Evolutionary conservation across 1,140 invertebrate species (phyloP), one percentile per base, ranked within the genome.

Genomic region (Anadara kagoshimensis): DNA sequence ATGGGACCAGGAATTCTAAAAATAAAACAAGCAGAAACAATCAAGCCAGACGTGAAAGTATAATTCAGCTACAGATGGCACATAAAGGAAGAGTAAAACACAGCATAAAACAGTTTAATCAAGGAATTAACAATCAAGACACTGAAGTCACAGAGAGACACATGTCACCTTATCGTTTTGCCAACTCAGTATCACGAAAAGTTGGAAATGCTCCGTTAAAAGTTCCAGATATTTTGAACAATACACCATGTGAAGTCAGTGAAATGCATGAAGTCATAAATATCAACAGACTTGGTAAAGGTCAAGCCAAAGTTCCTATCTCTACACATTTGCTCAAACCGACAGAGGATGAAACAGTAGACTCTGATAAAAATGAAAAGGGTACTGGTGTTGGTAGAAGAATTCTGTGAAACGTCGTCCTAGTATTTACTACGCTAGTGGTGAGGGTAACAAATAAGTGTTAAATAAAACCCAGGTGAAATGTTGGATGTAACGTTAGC

Each of bases 201-300:
- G 58, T 81, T 43, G 81, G 81, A 1, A 58, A 67, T 12, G 83
- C 84, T 5, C 83, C 83, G 7, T 57, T 87, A n/a, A 73, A 80
- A 45, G 83, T 86, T 58, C 85, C 86, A 57, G 78, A 79, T 12
- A 82, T 85, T 44, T 85, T 87, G 67, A 78, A 83, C 18, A 83
- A 78, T 57, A 76, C 56, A 44, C 78, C 83, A 22, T 44, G 76
- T 43, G 69, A 76, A 45, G 71, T 69, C 5, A 62, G 29, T 26
- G 70, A 71, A 14, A 64, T 70, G 18, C 57, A 67, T 12, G 62
- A 71, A 66, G 36, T 70, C 76, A 64, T 71, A 59, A 45, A 78
- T 53, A 58, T 78, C 47, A 62, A 76, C 61, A 76, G 72, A 41
- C 14, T 73, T 16, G 45, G 57, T 2, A 76, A 72, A 47, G 78